A percentile compares a stretch with the other conserved stretches of the same genome.
Conservation (phyloP, 1,140 invertebrate genomes). For the Dinoponera quadriceps region DNA sequence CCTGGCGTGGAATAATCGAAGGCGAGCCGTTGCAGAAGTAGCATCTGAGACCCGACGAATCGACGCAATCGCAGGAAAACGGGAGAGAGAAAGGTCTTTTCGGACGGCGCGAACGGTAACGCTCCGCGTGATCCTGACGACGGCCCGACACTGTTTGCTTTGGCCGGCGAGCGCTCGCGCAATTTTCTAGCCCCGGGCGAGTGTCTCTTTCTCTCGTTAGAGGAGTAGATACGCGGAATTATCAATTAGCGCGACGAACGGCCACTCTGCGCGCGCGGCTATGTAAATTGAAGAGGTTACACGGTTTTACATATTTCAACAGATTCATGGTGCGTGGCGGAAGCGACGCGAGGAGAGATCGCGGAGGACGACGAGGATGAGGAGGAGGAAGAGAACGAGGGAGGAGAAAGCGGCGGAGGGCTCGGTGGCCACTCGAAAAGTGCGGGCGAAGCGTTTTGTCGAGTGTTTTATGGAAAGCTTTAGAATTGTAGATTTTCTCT, state of each 20-base stretch:
- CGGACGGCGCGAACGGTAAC: constrained; percentile 8
- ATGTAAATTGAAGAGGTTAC: constrained; percentile 86
- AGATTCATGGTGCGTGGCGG: constrained; percentile 70
- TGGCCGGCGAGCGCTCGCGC: constrained; percentile 20
- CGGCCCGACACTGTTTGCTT: constrained; percentile 33
- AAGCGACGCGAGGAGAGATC: constrained; percentile 45
- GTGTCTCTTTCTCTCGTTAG: constrained; percentile 30
- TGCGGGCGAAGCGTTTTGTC: constrained; percentile 84
- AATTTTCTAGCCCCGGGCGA: constrained; percentile 40
- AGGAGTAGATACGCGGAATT: constrained; percentile 59
- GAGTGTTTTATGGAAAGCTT: constrained; percentile 85
- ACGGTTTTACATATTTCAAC: constrained; percentile 86
- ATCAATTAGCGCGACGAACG: constrained; percentile 72
- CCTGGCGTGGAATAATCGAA: constrained; percentile 2
- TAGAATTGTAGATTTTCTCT: constrained; percentile 85
- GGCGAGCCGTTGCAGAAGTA: not conserved
- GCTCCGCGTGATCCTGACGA: not conserved
- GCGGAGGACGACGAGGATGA: constrained; percentile 27
- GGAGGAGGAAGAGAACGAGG: constrained; percentile 28
- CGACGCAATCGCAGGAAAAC: not conserved
- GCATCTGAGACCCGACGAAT: not conserved
- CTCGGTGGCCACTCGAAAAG: constrained; percentile 81
- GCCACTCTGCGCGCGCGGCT: constrained; percentile 81
- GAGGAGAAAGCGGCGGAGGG: constrained; percentile 55
- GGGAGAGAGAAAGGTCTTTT: constrained; percentile 12